Conservation (phyloP, 2,113 vertebrate genomes). For the Mobula hypostoma region DNA sequence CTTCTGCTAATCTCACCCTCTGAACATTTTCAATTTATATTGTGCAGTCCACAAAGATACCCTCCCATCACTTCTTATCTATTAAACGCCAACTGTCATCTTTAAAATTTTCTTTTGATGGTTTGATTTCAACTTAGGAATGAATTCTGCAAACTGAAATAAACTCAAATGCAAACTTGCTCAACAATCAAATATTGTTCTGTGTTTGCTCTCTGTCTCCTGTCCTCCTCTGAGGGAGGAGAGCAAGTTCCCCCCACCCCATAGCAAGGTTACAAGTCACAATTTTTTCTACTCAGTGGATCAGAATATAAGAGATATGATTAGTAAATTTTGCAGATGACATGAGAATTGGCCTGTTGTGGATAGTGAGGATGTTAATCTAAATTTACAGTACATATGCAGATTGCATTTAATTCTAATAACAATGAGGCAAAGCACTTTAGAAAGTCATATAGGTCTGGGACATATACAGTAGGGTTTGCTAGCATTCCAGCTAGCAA, state of each 20-base stretch:
- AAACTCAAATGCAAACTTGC: background rate
- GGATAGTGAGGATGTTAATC: too few relatives aligned
- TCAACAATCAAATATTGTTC: background rate
- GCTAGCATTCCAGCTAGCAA: too few relatives aligned
- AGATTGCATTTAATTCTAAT: too few relatives aligned
- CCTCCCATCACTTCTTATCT: background rate
- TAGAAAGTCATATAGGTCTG: too few relatives aligned
- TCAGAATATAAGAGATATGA: too few relatives aligned
- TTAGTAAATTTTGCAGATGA: too few relatives aligned
- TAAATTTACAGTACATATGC: too few relatives aligned
- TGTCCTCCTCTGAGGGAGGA: background rate
- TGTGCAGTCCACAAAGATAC: background rate
- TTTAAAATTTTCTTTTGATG: too few relatives aligned
- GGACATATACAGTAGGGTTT: too few relatives aligned
- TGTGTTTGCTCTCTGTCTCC: background rate
- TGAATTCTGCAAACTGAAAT: background rate
- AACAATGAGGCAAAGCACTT: too few relatives aligned
- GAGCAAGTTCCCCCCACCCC: background rate
- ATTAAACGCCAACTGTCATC: background rate
- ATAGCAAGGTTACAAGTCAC: background rate
- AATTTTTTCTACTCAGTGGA: background rate
- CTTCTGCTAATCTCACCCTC: background rate
- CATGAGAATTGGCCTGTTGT: too few relatives aligned
- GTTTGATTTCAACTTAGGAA: background rate
- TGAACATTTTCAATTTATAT: constrained; percentile 13